Percentiles rank a stretch among this genome's conserved stretches.
These are phyloP conservation scores for Pteronotus mesoamericanus DNA, from an alignment of 2,797 vertebrate genomes.

Conservation along the genomic window DNA sequence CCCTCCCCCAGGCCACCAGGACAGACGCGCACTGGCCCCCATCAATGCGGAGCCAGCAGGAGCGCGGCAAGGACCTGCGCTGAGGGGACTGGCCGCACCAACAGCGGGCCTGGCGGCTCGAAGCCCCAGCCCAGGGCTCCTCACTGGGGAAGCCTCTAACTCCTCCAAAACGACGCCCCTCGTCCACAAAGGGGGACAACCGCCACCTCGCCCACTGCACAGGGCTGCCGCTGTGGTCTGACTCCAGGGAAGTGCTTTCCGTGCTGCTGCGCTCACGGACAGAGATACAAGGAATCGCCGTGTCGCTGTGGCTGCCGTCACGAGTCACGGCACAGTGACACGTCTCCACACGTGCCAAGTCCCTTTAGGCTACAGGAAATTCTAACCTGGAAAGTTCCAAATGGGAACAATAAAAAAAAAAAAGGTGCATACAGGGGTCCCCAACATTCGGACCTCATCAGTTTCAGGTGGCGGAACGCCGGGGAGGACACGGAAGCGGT, in stretches of 20 bases:
- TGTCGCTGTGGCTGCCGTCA: rapidly evolving
- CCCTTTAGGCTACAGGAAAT: neutral
- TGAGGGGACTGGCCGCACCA: neutral
- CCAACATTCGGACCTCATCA: constrained; percentile 22
- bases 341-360: neutral
- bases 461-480: neutral
- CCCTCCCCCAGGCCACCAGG: neutral
- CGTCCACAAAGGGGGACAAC: neutral
- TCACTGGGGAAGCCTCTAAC: neutral
- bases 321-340: neutral
- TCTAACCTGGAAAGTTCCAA: constrained; percentile 44
- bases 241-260: neutral
- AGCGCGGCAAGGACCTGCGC: neutral
- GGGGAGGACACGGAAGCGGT: neutral
- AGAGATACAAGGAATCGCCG: neutral
- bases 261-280: neutral
- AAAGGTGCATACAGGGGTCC: constrained; percentile 43
- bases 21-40: neutral
- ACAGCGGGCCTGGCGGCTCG: neutral
- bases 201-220: neutral
- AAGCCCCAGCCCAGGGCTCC: neutral
- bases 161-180: neutral
- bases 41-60: rapidly evolving
- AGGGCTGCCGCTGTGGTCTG: neutral
- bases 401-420: neutral